Conservation (phyloP, 2,113 vertebrate genomes). For the Esox niger region DNA sequence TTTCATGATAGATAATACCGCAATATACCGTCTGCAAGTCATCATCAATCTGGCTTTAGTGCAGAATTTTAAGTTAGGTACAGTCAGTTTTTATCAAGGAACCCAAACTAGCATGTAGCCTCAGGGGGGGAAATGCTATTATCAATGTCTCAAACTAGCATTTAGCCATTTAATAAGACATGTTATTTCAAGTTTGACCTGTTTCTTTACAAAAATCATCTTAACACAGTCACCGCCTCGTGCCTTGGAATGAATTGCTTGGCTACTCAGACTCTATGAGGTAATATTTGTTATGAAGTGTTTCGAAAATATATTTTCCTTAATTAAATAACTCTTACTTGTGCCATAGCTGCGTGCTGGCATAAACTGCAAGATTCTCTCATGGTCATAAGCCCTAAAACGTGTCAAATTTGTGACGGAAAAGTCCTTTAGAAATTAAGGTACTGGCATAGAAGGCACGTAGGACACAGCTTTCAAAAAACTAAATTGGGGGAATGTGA, state of each 20-base stretch:
- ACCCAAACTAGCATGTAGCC: too few relatives aligned
- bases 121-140: too few relatives aligned
- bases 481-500: neutral
- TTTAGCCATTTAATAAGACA: too few relatives aligned
- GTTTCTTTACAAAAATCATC: slow-evolving; percentile 5
- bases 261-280: slow-evolving; percentile 24
- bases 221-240: slow-evolving; percentile 15
- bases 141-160: too few relatives aligned
- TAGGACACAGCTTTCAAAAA: neutral
- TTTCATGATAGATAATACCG: too few relatives aligned
- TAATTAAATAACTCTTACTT: slow-evolving; percentile 12
- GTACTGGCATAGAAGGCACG: slow-evolving; percentile 32
- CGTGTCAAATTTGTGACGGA: neutral
- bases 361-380: neutral
- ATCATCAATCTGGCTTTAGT: too few relatives aligned
- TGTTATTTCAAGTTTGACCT: too few relatives aligned
- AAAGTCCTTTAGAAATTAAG: neutral
- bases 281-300: slow-evolving; percentile 32
- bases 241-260: slow-evolving; percentile 21
- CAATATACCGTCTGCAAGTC: too few relatives aligned
- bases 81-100: too few relatives aligned
- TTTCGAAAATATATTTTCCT: slow-evolving; percentile 7
- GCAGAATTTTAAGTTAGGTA: too few relatives aligned
- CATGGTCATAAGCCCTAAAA: neutral
- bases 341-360: neutral